Percentiles rank a stretch among this genome's conserved stretches.
These are phyloP conservation scores for Rhegmatorhina hoffmannsi DNA, from an alignment of 2,113 vertebrate species.

Conservation along the genomic window DNA sequence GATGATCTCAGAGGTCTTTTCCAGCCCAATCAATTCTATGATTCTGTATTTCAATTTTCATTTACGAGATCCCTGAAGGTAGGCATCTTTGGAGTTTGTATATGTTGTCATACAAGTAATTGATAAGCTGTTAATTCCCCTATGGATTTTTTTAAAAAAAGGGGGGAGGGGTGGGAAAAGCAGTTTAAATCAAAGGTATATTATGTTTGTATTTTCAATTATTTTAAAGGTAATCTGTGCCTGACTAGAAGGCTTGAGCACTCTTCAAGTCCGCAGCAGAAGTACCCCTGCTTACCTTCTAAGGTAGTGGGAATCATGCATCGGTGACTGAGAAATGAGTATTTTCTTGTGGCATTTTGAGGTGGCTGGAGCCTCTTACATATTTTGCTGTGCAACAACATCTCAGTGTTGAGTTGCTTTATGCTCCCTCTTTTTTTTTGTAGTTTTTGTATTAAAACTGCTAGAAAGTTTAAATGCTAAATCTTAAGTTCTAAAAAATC, in stretches of 20 bases:
- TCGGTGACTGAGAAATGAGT: background rate
- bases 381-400: accelerated
- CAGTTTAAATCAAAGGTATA: background rate
- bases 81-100: background rate
- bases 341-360: background rate
- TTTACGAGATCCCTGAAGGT: background rate
- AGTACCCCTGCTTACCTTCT: background rate
- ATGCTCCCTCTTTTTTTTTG: background rate
- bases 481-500: background rate
- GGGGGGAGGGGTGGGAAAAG: accelerated
- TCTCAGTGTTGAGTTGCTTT: background rate
- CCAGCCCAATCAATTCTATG: too few relatives aligned
- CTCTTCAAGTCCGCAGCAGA: background rate
- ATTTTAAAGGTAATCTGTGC: background rate
- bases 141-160: background rate
- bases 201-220: background rate
- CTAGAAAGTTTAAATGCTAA: background rate
- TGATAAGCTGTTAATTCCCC: background rate
- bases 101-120: background rate
- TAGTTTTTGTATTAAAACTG: background rate
- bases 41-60: background rate
- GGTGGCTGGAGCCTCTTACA: accelerated
- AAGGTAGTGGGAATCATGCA: background rate
- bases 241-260: background rate
- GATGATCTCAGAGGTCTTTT: too few relatives aligned